Conservation (phyloP, 1,140 invertebrate genomes). For the Artemia franciscana region DNA sequence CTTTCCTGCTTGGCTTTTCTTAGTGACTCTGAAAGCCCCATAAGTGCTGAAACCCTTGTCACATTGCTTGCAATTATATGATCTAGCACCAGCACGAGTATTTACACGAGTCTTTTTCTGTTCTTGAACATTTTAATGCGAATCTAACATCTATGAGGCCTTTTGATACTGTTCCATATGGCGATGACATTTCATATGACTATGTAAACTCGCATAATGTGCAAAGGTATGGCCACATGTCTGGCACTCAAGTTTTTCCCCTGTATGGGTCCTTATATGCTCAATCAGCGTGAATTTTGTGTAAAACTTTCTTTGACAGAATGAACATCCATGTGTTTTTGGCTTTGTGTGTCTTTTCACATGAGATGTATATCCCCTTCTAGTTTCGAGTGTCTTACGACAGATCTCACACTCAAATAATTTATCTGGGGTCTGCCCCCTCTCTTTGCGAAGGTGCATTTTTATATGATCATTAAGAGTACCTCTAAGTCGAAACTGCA, state of each 20-base stretch:
- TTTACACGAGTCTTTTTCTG: too few relatives aligned
- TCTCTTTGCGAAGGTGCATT: too few relatives aligned
- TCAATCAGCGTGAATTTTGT: slow-evolving; percentile 27
- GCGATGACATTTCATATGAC: slow-evolving; percentile 30
- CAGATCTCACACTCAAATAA: slow-evolving; percentile 94
- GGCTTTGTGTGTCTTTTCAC: slow-evolving; percentile 96
- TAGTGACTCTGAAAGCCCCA: too few relatives aligned
- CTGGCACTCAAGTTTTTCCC: slow-evolving; percentile 35
- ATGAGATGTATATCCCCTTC: slow-evolving; percentile 91
- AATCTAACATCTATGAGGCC: slow-evolving; percentile 33
- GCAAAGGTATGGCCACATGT: slow-evolving; percentile 46
- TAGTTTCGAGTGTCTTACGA: slow-evolving; percentile 85
- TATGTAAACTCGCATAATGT: slow-evolving; percentile 28
- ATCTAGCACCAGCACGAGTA: too few relatives aligned
- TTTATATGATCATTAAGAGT: too few relatives aligned
- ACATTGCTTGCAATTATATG: too few relatives aligned
- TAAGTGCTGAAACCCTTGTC: too few relatives aligned
- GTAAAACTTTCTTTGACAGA: slow-evolving; percentile 94
- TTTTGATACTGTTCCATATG: slow-evolving; percentile 34
- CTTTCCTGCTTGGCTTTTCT: too few relatives aligned
- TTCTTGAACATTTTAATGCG: too few relatives aligned
- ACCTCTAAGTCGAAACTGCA: too few relatives aligned
- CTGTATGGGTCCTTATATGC: slow-evolving; percentile 32
- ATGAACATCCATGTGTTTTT: slow-evolving; percentile 90
- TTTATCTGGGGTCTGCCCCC: too few relatives aligned